Conservation (phyloP, 92 coral and sea anemone genomes). For the Zoanthus solanderi region DNA sequence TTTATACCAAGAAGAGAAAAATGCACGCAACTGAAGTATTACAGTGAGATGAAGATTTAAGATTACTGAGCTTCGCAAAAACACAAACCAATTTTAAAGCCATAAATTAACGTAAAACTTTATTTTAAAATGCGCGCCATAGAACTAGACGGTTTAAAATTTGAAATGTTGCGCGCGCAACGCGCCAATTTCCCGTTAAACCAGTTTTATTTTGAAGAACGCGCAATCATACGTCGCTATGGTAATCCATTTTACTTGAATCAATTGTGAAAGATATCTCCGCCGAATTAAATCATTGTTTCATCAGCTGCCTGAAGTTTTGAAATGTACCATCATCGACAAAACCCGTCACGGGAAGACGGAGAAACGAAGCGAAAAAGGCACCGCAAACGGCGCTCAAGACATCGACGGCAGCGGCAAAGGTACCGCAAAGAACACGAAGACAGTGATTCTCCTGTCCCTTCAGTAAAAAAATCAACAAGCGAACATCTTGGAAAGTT, state of each 20-base stretch:
- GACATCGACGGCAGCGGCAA: conserved; percentile 13
- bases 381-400: conserved; percentile 29
- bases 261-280: neutral
- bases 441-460: conserved; percentile 30
- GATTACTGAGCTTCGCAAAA: too few relatives aligned
- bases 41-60: too few relatives aligned
- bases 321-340: conserved; percentile 29
- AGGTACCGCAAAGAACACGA: conserved; percentile 33
- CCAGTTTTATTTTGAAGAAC: neutral
- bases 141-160: neutral
- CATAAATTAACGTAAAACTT: too few relatives aligned
- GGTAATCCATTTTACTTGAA: conserved; percentile 20
- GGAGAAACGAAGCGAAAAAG: conserved; percentile 34
- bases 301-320: neutral
- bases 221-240: conserved; percentile 27
- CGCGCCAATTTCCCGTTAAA: neutral
- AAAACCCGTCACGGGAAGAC: conserved; percentile 30
- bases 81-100: too few relatives aligned
- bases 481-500: conserved; percentile 31
- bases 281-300: neutral
- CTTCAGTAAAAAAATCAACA: neutral
- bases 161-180: conserved; percentile 21
- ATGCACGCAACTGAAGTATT: too few relatives aligned
- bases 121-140: too few relatives aligned
- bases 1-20: too few relatives aligned